Percentiles rank a stretch among this genome's conserved stretches.
These are phyloP conservation scores for Aphidius ervi DNA, from an alignment of 1,140 invertebrate species.

Conservation along the genomic window DNA sequence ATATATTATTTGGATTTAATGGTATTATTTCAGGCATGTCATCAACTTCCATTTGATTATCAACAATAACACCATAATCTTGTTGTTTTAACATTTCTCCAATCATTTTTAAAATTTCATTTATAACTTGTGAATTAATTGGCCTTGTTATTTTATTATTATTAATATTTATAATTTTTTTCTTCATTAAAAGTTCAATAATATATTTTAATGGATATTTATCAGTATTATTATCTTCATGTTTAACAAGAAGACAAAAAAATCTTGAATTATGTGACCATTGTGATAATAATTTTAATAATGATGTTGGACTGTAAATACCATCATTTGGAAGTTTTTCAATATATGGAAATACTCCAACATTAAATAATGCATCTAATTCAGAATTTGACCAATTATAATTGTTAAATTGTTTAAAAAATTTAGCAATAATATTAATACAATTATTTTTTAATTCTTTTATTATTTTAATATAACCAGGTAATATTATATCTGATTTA, in stretches of 20 bases:
- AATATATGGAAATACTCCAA: conserved; percentile 77
- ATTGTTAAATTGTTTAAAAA: conserved; percentile 76
- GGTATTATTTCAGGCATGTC: conserved; percentile 26
- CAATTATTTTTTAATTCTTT: conserved; percentile 63
- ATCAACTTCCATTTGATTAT: conserved; percentile 44
- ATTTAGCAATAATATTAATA: conserved; percentile 61
- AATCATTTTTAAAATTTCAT: conserved; percentile 72
- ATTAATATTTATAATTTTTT: conserved; percentile 52
- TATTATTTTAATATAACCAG: conserved; percentile 62
- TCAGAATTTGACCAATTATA: conserved; percentile 70
- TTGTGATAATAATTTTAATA: conserved; percentile 71
- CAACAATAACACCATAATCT: conserved; percentile 53
- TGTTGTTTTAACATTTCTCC: conserved; percentile 71
- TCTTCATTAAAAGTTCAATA: conserved; percentile 65
- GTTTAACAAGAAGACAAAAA: conserved; percentile 67
- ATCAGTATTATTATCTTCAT: conserved; percentile 44
- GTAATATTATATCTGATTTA: conserved; percentile 55
- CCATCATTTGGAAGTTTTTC: conserved; percentile 74
- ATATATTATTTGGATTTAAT: conserved; percentile 32
- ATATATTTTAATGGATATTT: conserved; percentile 62
- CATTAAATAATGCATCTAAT: conserved; percentile 71
- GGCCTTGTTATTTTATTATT: too few relatives aligned
- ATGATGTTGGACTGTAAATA: conserved; percentile 75
- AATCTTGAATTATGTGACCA: conserved; percentile 78
- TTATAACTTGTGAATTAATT: conserved; percentile 59